Base-by-base conservation (phyloP, 2,113 vertebrate genomes). In the Thalassoma bifasciatum region DNA sequence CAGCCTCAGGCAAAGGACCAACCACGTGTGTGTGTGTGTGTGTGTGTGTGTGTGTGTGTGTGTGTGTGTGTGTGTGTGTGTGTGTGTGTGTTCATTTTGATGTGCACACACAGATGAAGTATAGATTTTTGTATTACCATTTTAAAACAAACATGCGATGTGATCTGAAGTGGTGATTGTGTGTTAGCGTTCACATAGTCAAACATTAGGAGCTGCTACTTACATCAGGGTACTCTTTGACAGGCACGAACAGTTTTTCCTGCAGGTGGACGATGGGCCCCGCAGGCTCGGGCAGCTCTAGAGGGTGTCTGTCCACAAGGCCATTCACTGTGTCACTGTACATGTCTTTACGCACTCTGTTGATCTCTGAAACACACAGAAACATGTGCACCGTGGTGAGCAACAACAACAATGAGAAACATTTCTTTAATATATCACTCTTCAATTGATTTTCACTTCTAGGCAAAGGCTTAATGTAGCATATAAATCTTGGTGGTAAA, bases 301-400 rank as follows among this genome's bases (percentile, higher is more conserved):
- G 81, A 2, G 94, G 94, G 77, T 93, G 93, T 83, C 90, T 94
- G 46, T 94, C 94, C 87, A 94, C 93, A 80, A 95, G 89, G 75
- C 94, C 94, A 67, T 94, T 95, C 79, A 93, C 93, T 53, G 94
- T 83, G 90, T 95, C 94, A 16, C 90, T 94, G 89, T 95, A 95
- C 94, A 95, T 95, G 89, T 95, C 94, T 88, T 95, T 95, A 75
- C 94, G 90, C 77, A 95, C 94, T 94, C 94, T 93, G 92, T 92
- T 95, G 89, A 95, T 95, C 87, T 95, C 94, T 95, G 93, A 40
- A 92, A 91, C 49, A 90, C 62, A 91, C 53, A 87, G n/a, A n/a
- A 44, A 85, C 4, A 30, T 4, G 63, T 1, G 80, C 22, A 70
- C 1, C 17, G n/a, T n/a, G 62, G 68, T 86, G 19, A 78, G 69